Base-by-base conservation (phyloP, 2,797 vertebrate species). In the Carduelis carduelis region DNA sequence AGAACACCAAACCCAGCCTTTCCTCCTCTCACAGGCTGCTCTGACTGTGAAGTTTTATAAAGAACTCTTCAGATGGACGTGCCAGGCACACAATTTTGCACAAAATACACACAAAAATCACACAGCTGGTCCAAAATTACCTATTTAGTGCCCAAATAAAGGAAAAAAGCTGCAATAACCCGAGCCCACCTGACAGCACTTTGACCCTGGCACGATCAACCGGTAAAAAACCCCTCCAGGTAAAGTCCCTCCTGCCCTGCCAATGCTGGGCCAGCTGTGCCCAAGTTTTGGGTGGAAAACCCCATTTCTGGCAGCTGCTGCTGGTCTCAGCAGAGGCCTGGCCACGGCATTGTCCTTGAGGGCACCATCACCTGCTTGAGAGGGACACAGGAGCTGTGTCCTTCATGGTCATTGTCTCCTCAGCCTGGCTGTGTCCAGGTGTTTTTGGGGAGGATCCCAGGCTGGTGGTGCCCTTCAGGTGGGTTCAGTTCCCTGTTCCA, bases 341-440 rank as follows among this genome's bases (percentile, higher is more conserved):
- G 34, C 68, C 32, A 1, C 18, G 28, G 39, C 4, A 1, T 41
- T 26, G 30, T 5, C 30, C 27, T 30, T 6, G 16, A 7, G 66
- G 14, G 23, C 50, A 76, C 20, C 79, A 72, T 28, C 60, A 39
- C 14, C 71, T 39, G 5, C 46, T 37, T 47, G 3, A 21, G n/a
- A 65, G 46, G 39, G 53, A 11, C 37, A 15, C 46, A n/a, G 70
- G 28, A 90, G 30, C 49, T 34, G 43, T 41, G 35, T 14, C 10
- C 44, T 37, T 11, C 1, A 3, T 12, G 2, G 11, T 44, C 5
- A 11, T 5, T 2, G 32, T 64, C 16, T 4, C 75, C 59, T 47
- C 61, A 78, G 1, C 37, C 39, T 3, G 6, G 34, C 21, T 6
- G 8, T 3, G 8, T 8, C 35, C 16, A 2, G 39, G 39, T 2